Base-by-base conservation (phyloP, 2,113 vertebrate species). In the Entelurus aequoreus region DNA sequence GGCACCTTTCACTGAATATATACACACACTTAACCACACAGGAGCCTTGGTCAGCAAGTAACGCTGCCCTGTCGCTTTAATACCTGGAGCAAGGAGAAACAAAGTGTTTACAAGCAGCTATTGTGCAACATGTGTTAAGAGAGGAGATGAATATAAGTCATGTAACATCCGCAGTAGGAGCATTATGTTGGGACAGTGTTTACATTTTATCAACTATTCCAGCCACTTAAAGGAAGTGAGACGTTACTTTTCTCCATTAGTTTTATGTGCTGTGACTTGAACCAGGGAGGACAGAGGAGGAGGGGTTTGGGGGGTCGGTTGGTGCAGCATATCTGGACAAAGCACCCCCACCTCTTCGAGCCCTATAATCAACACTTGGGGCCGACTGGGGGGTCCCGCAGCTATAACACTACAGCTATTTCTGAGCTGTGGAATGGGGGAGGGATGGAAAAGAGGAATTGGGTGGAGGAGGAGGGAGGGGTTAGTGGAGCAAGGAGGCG, bases 341-440 rank as follows among this genome's bases (percentile, higher is more conserved):
- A 76, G 67, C 69, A 38, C 76, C 66, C 72, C 54, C 72, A 66
- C 35, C 28, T 36, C 8, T 60, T 65, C 66, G 61, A 66, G 72
- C 69, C 75, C 79, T 77, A 80, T 80, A 83, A 80, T 84, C 84
- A 76, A 78, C 82, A 80, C 74, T 72, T 72, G 12, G 59, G 36
- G 64, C 81, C 65, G 60, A 72, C 77, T 81, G 86, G 87, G 87
- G 86, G 86, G 82, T 86, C 84, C 79, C 37, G 35, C 79, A 79
- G 89, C 83, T 90, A 80, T 80, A 86, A 78, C 63, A 76, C 70
- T 72, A 77, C 68, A 69, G 76, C 81, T 79, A 83, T 87, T 86
- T 77, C 80, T 82, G 82, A 65, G 47, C 76, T 74, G 65, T 64
- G 72, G 70, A 79, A 75, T 82, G 85, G 84, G 85, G 88, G 77